Percentiles rank a stretch among this genome's conserved stretches.
phyloP scores from a whole-genome alignment of 2,888 invertebrate species.

The Drosophila limbata region DNA sequence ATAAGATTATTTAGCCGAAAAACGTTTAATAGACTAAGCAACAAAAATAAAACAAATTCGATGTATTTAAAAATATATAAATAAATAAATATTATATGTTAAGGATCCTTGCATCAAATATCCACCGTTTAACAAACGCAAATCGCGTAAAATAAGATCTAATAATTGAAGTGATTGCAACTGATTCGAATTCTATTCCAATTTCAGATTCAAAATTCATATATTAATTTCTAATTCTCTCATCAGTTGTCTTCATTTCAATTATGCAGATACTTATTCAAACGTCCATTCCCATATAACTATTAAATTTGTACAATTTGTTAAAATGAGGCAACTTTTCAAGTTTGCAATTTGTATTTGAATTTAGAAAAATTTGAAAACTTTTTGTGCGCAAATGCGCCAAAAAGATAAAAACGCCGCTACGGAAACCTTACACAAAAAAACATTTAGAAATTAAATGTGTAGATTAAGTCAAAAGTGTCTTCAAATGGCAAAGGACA shows the following conservation, averaged over 20 bases:
- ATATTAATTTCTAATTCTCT: neutral
- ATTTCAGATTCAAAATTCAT: neutral
- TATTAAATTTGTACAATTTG: conserved; percentile 27
- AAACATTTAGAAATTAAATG: conserved; percentile 46
- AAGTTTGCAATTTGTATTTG: conserved; percentile 26
- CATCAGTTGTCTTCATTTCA: conserved; percentile 29
- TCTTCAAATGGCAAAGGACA: conserved; percentile 27
- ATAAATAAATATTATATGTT: conserved; percentile 31
- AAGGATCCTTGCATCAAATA: conserved; percentile 41
- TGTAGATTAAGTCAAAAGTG: conserved; percentile 43
- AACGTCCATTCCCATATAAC: conserved; percentile 25
- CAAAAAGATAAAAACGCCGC: conserved; percentile 64
- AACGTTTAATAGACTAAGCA: conserved; percentile 16
- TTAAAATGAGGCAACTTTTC: conserved; percentile 5
- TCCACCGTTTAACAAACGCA: conserved; percentile 43
- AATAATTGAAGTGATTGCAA: conserved; percentile 44
- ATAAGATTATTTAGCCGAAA: conserved; percentile 41
- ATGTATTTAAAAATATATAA: conserved; percentile 5
- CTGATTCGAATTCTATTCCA: conserved; percentile 18
- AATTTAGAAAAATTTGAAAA: conserved; percentile 34
- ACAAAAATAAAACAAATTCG: conserved; percentile 9
- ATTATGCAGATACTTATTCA: conserved; percentile 27
- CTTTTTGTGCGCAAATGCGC: conserved; percentile 48
- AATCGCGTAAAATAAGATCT: conserved; percentile 22
- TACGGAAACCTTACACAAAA: conserved; percentile 70